phyloP scores from a whole-genome alignment of 2,797 vertebrate species.

The Rhabdophis nuchalis region DNA sequence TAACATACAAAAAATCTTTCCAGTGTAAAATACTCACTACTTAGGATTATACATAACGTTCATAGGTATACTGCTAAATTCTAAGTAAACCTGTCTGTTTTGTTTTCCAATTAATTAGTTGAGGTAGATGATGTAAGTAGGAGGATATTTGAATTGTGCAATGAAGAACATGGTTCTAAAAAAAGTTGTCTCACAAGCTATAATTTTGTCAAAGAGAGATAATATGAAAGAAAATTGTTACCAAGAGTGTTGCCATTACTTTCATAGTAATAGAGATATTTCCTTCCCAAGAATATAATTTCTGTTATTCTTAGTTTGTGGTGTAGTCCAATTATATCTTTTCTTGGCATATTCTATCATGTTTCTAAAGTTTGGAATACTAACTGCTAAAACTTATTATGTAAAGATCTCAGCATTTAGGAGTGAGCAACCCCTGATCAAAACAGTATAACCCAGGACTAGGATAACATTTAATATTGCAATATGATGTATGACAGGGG shows the following conservation, averaged over 20 bases:
- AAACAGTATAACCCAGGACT: neutral
- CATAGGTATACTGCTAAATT: neutral
- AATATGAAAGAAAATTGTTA: slow-evolving; percentile 41
- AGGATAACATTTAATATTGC: neutral
- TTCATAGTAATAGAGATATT: neutral
- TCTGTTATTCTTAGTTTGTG: neutral
- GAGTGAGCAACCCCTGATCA: neutral
- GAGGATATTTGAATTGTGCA: slow-evolving; percentile 56
- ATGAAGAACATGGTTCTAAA: slow-evolving; percentile 47
- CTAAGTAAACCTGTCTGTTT: neutral
- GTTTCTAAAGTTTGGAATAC: neutral
- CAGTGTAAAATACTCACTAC: too few relatives aligned
- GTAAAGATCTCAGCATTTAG: neutral
- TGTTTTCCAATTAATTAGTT: slow-evolving; percentile 47
- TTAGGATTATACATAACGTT: too few relatives aligned
- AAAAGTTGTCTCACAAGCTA: slow-evolving; percentile 50
- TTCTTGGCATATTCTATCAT: neutral
- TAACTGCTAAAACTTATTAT: neutral
- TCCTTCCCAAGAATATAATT: neutral
- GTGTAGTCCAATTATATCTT: slow-evolving; percentile 3
- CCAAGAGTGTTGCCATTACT: neutral
- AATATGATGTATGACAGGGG: neutral
- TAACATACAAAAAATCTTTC: too few relatives aligned
- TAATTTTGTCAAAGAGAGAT: slow-evolving; percentile 39
- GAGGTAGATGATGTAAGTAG: slow-evolving; percentile 29